These are phyloP conservation scores for Mythimna pallens DNA, from an alignment of 2,888 invertebrate species.

Conservation along the genomic window DNA sequence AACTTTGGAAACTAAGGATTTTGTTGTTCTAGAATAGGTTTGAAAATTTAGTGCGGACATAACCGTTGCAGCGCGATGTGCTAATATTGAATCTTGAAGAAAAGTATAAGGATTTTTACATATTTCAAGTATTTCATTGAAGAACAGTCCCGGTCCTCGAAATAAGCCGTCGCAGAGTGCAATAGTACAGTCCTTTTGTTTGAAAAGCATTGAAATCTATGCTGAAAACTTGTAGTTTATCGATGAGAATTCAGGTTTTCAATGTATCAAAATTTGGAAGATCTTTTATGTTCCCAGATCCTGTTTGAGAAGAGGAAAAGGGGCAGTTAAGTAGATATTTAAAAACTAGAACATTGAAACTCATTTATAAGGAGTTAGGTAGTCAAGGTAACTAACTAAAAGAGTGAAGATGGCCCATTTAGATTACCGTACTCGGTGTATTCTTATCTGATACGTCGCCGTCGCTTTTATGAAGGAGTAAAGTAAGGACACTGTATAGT, in stretches of 20 bases:
- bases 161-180: no score
- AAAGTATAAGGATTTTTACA: no score
- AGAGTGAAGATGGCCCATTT: conserved; percentile 6
- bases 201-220: neutral
- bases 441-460: neutral
- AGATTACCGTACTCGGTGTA: neutral
- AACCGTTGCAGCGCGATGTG: no score
- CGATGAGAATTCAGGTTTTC: no score
- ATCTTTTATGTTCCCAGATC: neutral
- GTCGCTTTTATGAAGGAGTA: conserved; percentile 14
- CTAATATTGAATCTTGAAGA: no score
- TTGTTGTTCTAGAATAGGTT: no score
- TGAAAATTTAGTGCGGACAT: no score
- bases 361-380: neutral
- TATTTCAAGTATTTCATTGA: no score
- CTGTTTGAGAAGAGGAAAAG: neutral
- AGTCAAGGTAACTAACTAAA: neutral
- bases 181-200: no score
- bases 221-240: neutral
- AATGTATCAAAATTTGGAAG: neutral
- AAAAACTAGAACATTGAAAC: neutral
- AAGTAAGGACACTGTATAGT: conserved; percentile 16
- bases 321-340: no score
- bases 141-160: no score
- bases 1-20: no score